phyloP scores from a whole-genome alignment of 1,140 invertebrate genomes.

The Ectropis grisescens region DNA sequence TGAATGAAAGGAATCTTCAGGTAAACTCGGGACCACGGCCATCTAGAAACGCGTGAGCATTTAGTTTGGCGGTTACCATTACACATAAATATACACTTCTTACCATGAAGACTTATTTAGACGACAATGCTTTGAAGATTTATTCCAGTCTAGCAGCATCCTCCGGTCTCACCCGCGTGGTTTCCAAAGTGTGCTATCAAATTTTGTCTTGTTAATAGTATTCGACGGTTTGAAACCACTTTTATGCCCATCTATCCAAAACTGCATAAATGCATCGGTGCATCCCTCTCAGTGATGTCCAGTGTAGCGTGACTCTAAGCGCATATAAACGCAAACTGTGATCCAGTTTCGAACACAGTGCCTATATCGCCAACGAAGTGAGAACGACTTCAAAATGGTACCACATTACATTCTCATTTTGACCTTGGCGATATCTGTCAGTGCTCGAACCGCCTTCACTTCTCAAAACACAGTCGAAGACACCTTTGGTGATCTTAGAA shows the following conservation, averaged over 20 bases:
- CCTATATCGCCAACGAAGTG: constrained; percentile 39
- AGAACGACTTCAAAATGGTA: constrained; percentile 50
- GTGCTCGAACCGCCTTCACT: constrained; percentile 48
- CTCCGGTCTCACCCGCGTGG: too few species aligned
- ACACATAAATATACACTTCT: too few species aligned
- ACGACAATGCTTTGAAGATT: too few species aligned
- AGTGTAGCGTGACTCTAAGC: constrained; percentile 61
- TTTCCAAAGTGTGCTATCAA: too few species aligned
- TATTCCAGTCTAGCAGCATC: too few species aligned
- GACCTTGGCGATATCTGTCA: constrained; percentile 48
- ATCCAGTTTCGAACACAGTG: constrained; percentile 48
- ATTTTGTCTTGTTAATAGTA: too few species aligned
- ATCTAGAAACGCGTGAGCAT: too few species aligned
- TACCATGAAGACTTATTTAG: too few species aligned
- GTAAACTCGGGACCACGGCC: too few species aligned
- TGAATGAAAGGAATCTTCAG: too few species aligned
- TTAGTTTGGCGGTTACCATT: too few species aligned
- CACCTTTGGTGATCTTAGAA: constrained; percentile 52
- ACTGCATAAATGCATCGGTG: constrained; percentile 56
- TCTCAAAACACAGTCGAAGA: constrained; percentile 54
- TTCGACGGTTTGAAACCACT: too few species aligned
- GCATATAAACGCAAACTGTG: constrained; percentile 56
- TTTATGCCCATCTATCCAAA: constrained; percentile 8
- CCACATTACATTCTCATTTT: constrained; percentile 58
- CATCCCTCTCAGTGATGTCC: constrained; percentile 52